phyloP scores from a whole-genome alignment of 92 coral and sea anemone genomes.

The Scolanthus callimorphus region DNA sequence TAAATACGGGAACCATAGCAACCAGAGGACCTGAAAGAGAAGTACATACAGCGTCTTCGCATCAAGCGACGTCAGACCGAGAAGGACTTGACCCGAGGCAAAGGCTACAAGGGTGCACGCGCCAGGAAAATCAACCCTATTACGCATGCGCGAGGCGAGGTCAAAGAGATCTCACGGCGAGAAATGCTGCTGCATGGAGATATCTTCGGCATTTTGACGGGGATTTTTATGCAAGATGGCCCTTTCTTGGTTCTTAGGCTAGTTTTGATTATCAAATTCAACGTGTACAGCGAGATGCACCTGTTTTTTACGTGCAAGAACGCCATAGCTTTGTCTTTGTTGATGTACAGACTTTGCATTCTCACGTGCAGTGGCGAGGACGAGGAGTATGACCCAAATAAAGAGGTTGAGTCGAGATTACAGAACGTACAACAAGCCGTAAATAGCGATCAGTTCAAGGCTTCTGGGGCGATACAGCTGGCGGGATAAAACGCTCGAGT shows the following conservation, averaged over 20 bases:
- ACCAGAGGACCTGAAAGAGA: conserved; percentile 71
- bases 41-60: conserved; percentile 78
- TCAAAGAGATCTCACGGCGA: conserved; percentile 79
- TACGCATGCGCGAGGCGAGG: conserved; percentile 84
- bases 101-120: conserved; percentile 79
- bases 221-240: conserved; percentile 98
- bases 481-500: too few species aligned
- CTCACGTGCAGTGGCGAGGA: conserved; percentile 95
- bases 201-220: conserved; percentile 91
- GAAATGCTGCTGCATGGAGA: conserved; percentile 93
- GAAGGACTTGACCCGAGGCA: conserved; percentile 68
- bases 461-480: conserved; percentile 81
- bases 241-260: conserved; percentile 91
- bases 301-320: conserved; percentile 93
- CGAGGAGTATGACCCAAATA: conserved; percentile 61
- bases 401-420: conserved; percentile 68
- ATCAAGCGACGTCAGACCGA: conserved; percentile 80
- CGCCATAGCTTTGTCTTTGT: conserved; percentile 86
- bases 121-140: conserved; percentile 79
- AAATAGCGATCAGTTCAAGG: conserved; percentile 71
- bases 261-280: conserved; percentile 70
- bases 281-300: conserved; percentile 92
- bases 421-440: conserved; percentile 96
- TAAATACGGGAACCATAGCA: conserved; percentile 27
- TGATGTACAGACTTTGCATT: conserved; percentile 90